Percentiles rank a stretch among this genome's conserved stretches.
phyloP scores from a whole-genome alignment of 2,113 vertebrate genomes.

The Labeo catla region DNA sequence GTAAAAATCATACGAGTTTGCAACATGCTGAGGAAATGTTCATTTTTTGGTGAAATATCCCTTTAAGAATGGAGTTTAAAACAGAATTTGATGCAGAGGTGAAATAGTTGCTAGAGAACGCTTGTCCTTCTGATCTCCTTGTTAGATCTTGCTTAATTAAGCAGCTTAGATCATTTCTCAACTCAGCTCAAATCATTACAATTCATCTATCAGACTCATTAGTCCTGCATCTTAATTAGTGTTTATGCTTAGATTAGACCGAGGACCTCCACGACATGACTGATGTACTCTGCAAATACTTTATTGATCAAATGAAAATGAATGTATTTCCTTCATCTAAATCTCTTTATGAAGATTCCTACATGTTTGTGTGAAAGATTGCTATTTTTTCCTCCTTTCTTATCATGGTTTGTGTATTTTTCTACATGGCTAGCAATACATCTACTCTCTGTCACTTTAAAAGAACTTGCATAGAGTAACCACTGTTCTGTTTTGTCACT shows the following conservation, averaged over 20 bases:
- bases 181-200: background rate
- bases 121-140: conserved; percentile 16
- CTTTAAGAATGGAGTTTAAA: background rate
- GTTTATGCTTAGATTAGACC: conserved; percentile 43
- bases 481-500: background rate
- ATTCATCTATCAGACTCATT: conserved; percentile 45
- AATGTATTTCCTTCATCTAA: background rate
- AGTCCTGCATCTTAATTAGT: conserved; percentile 49
- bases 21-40: background rate
- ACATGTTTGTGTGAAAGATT: background rate
- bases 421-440: background rate
- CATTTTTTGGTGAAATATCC: background rate
- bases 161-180: conserved; percentile 1
- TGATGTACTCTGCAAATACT: conserved; percentile 31
- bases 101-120: background rate
- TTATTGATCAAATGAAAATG: conserved; percentile 43
- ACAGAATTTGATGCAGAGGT: background rate
- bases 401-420: background rate
- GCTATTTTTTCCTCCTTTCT: background rate
- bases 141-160: conserved; percentile 17
- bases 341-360: background rate
- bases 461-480: background rate
- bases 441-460: background rate
- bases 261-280: conserved; percentile 35
- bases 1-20: background rate